A percentile compares a stretch with the other conserved stretches of the same genome.
Evolutionary conservation across 2,113 vertebrate species (phyloP).

Genomic region (Pimephales promelas): DNA sequence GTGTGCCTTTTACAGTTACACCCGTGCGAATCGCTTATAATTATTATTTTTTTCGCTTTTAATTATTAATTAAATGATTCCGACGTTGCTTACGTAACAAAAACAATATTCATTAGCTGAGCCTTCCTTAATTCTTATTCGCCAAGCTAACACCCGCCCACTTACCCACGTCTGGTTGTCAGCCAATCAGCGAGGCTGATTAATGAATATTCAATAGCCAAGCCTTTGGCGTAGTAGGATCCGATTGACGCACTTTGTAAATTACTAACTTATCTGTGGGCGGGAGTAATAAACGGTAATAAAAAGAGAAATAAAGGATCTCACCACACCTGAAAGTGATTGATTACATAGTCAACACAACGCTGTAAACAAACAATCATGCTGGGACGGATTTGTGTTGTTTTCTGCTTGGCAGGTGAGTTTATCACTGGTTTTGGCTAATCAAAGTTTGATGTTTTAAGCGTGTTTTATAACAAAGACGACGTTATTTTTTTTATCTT

Average conservation of each 20-base stretch:
- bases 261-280: neutral
- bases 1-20: neutral
- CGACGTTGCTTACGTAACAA: neutral
- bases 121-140: neutral
- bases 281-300: neutral
- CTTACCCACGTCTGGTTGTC: neutral
- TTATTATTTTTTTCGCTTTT: too few relatives aligned
- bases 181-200: neutral
- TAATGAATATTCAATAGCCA: neutral
- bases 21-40: neutral
- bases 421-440: neutral
- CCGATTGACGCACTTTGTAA: neutral
- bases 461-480: neutral
- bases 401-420: constrained; percentile 44
- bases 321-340: neutral
- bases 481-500: neutral
- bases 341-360: neutral
- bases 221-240: neutral
- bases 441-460: neutral
- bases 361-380: neutral
- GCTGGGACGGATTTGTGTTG: neutral
- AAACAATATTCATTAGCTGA: neutral
- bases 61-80: neutral
- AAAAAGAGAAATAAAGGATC: neutral
- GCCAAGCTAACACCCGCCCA: neutral